Evolutionary conservation across 92 coral and sea anemone genomes (phyloP), one percentile per base, ranked within the genome.

Genomic region (Chrysogorgia sp.): DNA sequence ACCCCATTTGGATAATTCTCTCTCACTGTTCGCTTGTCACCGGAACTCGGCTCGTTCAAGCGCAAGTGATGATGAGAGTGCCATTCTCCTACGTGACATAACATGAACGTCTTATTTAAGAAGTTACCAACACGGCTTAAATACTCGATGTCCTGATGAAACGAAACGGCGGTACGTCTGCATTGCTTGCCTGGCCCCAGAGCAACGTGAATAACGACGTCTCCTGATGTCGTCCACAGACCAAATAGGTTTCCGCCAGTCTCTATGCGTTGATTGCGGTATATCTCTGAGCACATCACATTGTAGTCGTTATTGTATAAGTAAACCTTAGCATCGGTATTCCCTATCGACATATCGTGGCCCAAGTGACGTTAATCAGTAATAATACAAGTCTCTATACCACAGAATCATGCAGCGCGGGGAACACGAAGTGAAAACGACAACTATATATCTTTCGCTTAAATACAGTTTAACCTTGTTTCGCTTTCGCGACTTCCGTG

Each of bases 61-160:
- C 70, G 76, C 81, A 88, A 87, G 7, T 68, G 86, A 34, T 92
- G 92, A 40, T 90, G 97, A 2, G 97, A 92, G 64, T 90, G 92
- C 97, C 97, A 92, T 58, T 92, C 97, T 20, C 97, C 97, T 49
- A 92, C 86, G 75, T 92, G 96, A 33, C 97, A 85, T 9, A 90
- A 76, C 92, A 88, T 86, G 83, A 79, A 92, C 24, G 58, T 66
- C 0, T 81, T 40, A 0, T 94, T 88, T 47, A 92, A 79, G 7
- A 86, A 70, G 32, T 71, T 74, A 5, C 96, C 97, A 62, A 90
- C 90, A 23, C 85, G 81, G 58, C 74, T 74, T 47, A 92, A 80
- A 47, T 92, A 92, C 10, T 79, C 83, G 0, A 88, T 53, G 57
- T 92, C 92, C 79, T 92, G 97, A 79, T 80, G 81, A 81, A 92